phyloP scores from a whole-genome alignment of 2,113 vertebrate genomes.

The Polypterus senegalus region DNA sequence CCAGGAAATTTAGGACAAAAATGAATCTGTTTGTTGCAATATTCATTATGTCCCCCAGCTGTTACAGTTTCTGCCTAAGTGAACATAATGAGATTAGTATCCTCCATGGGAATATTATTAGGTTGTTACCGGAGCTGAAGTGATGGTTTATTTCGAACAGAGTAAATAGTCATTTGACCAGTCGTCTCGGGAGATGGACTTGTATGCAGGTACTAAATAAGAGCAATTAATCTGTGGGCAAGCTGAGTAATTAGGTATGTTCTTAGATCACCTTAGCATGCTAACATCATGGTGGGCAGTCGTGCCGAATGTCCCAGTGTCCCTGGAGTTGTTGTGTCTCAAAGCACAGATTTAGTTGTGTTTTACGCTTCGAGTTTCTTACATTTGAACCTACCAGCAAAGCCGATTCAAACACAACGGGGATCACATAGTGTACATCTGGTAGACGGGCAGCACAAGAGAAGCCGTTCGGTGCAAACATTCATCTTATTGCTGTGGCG shows the following conservation, averaged over 20 bases:
- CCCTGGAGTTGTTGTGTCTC: neutral
- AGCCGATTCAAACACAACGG: neutral
- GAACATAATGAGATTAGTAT: conserved; percentile 10
- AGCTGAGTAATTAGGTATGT: conserved; percentile 1
- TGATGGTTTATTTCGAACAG: conserved; percentile 10
- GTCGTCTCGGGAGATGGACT: conserved; percentile 2
- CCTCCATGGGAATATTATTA: conserved; percentile 14
- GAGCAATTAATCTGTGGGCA: conserved; percentile 6
- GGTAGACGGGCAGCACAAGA: neutral
- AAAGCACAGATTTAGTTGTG: neutral
- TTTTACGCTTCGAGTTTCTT: neutral
- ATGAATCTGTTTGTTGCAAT: conserved; percentile 10
- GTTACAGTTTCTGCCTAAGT: conserved; percentile 11
- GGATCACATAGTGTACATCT: neutral
- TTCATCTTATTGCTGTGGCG: no score
- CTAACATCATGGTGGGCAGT: neutral
- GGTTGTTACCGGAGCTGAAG: conserved; percentile 1
- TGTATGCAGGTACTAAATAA: conserved; percentile 1
- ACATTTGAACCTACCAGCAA: neutral
- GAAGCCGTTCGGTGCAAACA: no score
- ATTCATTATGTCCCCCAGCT: conserved; percentile 11
- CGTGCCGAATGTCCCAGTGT: neutral
- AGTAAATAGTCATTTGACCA: conserved; percentile 14
- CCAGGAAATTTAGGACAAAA: conserved; percentile 5
- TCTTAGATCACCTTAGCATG: neutral